A percentile compares a stretch with the other conserved stretches of the same genome.
Conservation (phyloP, 2,888 invertebrate genomes). For the Plusia festucae region DNA sequence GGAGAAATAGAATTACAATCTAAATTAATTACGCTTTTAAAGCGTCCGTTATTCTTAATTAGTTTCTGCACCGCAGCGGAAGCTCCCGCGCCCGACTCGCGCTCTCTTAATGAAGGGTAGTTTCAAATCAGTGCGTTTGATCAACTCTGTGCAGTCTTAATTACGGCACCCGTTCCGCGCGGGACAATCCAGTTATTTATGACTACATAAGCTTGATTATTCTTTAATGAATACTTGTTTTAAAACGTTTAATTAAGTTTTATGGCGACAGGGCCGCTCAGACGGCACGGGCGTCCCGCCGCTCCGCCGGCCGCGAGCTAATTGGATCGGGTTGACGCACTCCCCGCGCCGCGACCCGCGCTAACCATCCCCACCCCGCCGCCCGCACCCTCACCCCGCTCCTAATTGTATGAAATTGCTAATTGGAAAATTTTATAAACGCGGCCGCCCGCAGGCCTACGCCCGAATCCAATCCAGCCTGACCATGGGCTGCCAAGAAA, state of each 20-base stretch:
- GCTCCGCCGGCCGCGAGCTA: slow-evolving; percentile 88
- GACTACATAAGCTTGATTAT: slow-evolving; percentile 90
- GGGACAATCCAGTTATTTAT: slow-evolving; percentile 90
- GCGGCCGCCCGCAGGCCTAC: slow-evolving; percentile 84
- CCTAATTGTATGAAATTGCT: slow-evolving; percentile 89
- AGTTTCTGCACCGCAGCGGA: slow-evolving; percentile 89
- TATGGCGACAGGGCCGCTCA: slow-evolving; percentile 88
- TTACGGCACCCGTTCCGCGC: slow-evolving; percentile 88
- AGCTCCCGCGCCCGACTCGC: slow-evolving; percentile 81
- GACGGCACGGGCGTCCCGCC: slow-evolving; percentile 83
- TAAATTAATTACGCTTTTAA: slow-evolving; percentile 90
- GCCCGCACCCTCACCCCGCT: slow-evolving; percentile 73
- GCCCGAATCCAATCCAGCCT: slow-evolving; percentile 69
- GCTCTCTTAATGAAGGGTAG: slow-evolving; percentile 89
- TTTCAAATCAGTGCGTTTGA: slow-evolving; percentile 90
- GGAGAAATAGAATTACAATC: slow-evolving; percentile 90
- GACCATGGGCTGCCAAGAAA: slow-evolving; percentile 69
- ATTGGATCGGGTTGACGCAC: slow-evolving; percentile 89
- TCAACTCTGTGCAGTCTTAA: slow-evolving; percentile 90
- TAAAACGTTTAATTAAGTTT: slow-evolving; percentile 90
- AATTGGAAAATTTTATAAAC: slow-evolving; percentile 90
- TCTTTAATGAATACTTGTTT: slow-evolving; percentile 90
- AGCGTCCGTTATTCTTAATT: slow-evolving; percentile 90
- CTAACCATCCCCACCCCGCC: slow-evolving; percentile 65
- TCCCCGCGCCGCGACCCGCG: slow-evolving; percentile 71